Conservation (phyloP, 2,888 invertebrate species). For the Julus scanicus region DNA sequence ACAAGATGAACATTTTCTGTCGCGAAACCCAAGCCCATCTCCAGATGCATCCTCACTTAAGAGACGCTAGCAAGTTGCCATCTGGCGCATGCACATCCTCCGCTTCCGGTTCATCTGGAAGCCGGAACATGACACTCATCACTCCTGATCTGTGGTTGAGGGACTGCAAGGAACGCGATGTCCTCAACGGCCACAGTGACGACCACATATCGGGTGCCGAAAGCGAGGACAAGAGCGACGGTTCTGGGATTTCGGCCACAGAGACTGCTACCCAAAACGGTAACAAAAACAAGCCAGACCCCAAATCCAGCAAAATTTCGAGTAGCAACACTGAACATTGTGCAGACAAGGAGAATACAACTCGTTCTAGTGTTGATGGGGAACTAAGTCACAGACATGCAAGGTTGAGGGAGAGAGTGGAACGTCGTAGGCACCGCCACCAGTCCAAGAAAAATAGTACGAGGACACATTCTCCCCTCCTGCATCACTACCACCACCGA, state of each 20-base stretch:
- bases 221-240: conserved; percentile 53
- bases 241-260: background rate
- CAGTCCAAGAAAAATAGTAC: conserved; percentile 54
- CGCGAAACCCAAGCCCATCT: conserved; percentile 92
- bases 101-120: conserved; percentile 52
- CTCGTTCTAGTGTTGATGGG: background rate
- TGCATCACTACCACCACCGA: conserved; percentile 68
- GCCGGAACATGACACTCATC: conserved; percentile 70
- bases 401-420: background rate
- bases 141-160: conserved; percentile 92
- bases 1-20: conserved; percentile 97
- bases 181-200: conserved; percentile 52
- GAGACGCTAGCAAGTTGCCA: conserved; percentile 62
- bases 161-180: conserved; percentile 71
- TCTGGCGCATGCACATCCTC: conserved; percentile 58
- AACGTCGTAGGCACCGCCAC: conserved; percentile 46
- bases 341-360: conserved; percentile 17
- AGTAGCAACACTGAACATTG: background rate
- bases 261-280: background rate
- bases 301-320: background rate
- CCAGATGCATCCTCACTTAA: conserved; percentile 80
- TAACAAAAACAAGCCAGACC: background rate
- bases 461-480: conserved; percentile 66
- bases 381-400: background rate
- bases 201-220: conserved; percentile 43